Evolutionary conservation across 2,888 invertebrate genomes (phyloP).

Genomic region (Fragum sueziense): DNA sequence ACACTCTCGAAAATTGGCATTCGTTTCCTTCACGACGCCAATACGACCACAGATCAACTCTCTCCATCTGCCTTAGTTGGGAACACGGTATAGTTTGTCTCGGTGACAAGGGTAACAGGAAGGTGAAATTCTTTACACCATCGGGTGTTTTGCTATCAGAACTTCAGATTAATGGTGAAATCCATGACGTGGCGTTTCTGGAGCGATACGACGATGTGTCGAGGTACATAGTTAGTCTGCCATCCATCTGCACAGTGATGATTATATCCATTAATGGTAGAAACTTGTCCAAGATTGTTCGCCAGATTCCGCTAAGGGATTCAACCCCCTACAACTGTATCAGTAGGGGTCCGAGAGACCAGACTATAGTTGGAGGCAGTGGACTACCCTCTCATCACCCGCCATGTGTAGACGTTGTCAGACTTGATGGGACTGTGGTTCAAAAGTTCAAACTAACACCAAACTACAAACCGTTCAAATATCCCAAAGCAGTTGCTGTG

Average conservation of each 20-base stretch:
- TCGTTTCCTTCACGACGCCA: constrained; percentile 48
- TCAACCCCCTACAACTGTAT: constrained; percentile 36
- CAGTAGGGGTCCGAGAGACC: constrained; percentile 44
- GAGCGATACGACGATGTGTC: constrained; percentile 34
- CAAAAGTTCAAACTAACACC: constrained; percentile 30
- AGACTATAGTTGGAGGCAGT: constrained; percentile 46
- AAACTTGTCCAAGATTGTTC: constrained; percentile 19
- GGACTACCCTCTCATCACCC: not conserved
- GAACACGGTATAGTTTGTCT: constrained; percentile 41
- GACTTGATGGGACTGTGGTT: constrained; percentile 30
- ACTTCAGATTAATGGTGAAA: constrained; percentile 40
- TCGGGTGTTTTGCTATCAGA: constrained; percentile 36
- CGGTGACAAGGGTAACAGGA: constrained; percentile 48
- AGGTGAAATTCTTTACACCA: constrained; percentile 43
- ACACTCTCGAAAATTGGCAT: constrained; percentile 46
- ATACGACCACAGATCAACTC: constrained; percentile 36
- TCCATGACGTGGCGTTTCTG: constrained; percentile 51
- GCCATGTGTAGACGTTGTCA: constrained; percentile 43
- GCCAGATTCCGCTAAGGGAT: constrained; percentile 20
- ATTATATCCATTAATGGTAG: constrained; percentile 31
- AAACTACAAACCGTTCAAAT: constrained; percentile 13
- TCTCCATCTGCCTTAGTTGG: constrained; percentile 43
- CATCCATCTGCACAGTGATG: constrained; percentile 30
- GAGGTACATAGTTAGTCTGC: constrained; percentile 45
- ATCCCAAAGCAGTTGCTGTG: constrained; percentile 45